These are phyloP conservation scores for Crypturellus undulatus DNA, from an alignment of 2,113 vertebrate species.

Conservation along the genomic window DNA sequence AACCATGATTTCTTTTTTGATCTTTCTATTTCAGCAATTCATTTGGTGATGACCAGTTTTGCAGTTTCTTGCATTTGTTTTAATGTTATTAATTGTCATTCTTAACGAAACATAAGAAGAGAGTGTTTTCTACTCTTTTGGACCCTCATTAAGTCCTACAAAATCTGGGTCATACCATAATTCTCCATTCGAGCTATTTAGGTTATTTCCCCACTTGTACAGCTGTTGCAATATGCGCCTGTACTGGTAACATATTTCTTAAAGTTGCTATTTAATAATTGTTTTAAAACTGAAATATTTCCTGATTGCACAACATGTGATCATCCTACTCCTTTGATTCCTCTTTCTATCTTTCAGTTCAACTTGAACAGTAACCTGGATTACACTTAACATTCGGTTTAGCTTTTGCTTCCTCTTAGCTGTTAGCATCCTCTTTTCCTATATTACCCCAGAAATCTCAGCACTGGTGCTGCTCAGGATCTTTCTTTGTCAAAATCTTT, in stretches of 20 bases:
- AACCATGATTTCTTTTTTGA: not conserved
- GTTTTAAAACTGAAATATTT: not conserved
- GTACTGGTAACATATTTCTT: not conserved
- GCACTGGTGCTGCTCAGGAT: not conserved
- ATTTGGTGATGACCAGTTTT: not conserved
- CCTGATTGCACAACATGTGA: not conserved
- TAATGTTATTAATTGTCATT: not conserved
- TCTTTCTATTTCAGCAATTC: not conserved
- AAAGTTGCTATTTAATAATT: not conserved
- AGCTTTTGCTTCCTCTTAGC: not conserved
- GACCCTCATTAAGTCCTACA: not conserved
- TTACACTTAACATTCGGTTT: not conserved
- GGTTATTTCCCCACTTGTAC: not conserved
- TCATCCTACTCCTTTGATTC: not conserved
- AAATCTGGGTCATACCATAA: not conserved
- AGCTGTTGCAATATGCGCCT: not conserved
- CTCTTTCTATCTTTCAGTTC: not conserved
- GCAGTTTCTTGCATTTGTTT: not conserved
- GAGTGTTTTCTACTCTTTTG: not conserved
- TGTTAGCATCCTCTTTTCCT: not conserved
- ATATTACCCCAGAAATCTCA: not conserved
- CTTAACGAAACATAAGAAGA: not conserved
- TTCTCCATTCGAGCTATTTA: not conserved
- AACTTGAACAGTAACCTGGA: not conserved
- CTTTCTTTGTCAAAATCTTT: not conserved